Conservation (phyloP, 2,113 vertebrate species). For the Eptesicus fuscus region DNA sequence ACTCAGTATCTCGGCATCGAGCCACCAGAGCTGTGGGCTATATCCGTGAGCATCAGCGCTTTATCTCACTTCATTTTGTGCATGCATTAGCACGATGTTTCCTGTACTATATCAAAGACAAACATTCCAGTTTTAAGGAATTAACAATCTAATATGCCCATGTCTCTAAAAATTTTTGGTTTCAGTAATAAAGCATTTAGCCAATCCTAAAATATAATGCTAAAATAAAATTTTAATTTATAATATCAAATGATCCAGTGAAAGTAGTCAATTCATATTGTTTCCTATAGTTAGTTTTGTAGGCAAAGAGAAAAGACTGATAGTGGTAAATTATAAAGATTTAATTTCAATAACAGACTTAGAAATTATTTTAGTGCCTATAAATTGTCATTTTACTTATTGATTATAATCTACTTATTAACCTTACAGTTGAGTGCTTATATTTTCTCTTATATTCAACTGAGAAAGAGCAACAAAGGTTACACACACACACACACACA, state of each 20-base stretch:
- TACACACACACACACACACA: neutral
- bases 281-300: conserved; percentile 2
- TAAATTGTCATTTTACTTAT: conserved; percentile 44
- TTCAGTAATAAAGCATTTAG: conserved; percentile 6
- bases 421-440: neutral
- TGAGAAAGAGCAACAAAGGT: neutral
- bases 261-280: neutral
- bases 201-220: neutral
- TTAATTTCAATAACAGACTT: conserved; percentile 48
- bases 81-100: neutral
- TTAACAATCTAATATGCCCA: neutral
- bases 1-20: neutral
- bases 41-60: neutral
- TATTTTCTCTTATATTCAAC: neutral
- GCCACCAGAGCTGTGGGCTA: neutral
- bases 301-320: neutral
- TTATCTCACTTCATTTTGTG: neutral
- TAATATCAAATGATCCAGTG: neutral
- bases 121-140: neutral
- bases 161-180: neutral
- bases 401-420: neutral
- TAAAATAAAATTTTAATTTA: conserved; percentile 29
- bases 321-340: neutral
- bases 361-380: conserved; percentile 47
- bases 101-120: neutral